Evolutionary conservation across 2,797 vertebrate genomes (phyloP).

Genomic region (Enteromius afrohamiltoni): DNA sequence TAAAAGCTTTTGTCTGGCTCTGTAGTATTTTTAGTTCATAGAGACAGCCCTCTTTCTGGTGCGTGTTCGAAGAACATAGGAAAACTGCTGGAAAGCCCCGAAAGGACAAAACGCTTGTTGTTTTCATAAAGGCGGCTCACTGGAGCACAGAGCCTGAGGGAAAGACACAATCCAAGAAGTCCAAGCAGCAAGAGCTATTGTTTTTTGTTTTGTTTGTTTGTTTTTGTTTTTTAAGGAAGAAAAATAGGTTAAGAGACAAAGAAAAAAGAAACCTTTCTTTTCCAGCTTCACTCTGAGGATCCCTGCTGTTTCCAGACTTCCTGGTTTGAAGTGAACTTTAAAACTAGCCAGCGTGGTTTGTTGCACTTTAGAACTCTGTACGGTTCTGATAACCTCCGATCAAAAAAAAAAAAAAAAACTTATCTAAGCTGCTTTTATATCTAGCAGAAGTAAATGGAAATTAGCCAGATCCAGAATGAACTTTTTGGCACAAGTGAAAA

Average conservation of each 20-base stretch:
- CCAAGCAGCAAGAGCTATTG: conserved; percentile 51
- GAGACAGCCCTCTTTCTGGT: conserved; percentile 30
- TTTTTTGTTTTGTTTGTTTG: not conserved
- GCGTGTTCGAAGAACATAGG: conserved; percentile 50
- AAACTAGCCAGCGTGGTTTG: conserved; percentile 50
- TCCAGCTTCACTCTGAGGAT: conserved; percentile 49
- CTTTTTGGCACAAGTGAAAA: not conserved
- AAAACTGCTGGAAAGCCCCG: conserved; percentile 61
- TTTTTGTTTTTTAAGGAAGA: conserved; percentile 43
- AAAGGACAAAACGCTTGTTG: conserved; percentile 62
- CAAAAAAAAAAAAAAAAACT: not conserved
- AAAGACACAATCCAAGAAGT: conserved; percentile 58
- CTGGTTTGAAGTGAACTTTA: conserved; percentile 62
- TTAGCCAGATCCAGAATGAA: not conserved
- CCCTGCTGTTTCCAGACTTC: conserved; percentile 54
- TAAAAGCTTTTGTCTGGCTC: conserved; percentile 24
- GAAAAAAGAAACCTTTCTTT: conserved; percentile 58
- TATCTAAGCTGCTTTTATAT: not conserved
- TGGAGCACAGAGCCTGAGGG: conserved; percentile 58
- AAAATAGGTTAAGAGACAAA: conserved; percentile 54
- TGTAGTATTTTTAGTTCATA: conserved; percentile 61
- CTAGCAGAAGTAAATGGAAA: not conserved
- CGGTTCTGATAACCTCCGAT: conserved; percentile 42
- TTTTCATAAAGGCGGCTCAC: conserved; percentile 60
- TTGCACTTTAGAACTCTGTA: conserved; percentile 57